phyloP scores from a whole-genome alignment of 2,888 invertebrate genomes.

The Chelonus formosanus region DNA sequence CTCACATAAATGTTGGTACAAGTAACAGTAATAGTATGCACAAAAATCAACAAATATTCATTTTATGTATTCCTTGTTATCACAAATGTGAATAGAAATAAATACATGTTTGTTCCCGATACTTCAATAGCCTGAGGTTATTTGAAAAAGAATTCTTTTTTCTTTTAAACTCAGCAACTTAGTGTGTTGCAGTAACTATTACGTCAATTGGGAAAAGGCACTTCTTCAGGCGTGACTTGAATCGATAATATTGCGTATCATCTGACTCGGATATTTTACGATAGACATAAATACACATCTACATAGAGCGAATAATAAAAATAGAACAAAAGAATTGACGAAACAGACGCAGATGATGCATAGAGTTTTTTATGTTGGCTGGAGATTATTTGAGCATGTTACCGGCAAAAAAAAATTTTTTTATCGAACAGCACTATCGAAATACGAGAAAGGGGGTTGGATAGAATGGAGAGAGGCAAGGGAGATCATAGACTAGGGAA shows the following conservation, averaged over 20 bases:
- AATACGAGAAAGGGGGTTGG: too few relatives aligned
- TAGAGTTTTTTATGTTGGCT: too few relatives aligned
- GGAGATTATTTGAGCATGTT: too few relatives aligned
- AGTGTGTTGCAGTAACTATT: slow-evolving; percentile 3
- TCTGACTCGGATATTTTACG: neutral
- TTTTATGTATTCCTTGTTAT: slow-evolving; percentile 18
- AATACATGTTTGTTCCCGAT: slow-evolving; percentile 12
- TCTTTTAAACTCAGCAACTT: neutral
- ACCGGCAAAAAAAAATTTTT: too few relatives aligned
- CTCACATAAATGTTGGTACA: too few relatives aligned
- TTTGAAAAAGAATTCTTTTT: neutral
- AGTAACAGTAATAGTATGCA: neutral
- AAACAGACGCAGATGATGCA: too few relatives aligned
- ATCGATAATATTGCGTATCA: slow-evolving; percentile 13
- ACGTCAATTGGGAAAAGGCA: slow-evolving; percentile 11
- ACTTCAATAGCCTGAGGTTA: slow-evolving; percentile 4
- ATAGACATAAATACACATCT: neutral
- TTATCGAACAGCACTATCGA: too few relatives aligned
- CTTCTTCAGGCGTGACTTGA: slow-evolving; percentile 15
- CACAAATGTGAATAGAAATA: slow-evolving; percentile 17
- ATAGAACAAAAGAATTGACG: too few relatives aligned
- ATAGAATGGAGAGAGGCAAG: too few relatives aligned
- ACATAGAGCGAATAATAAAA: too few relatives aligned
- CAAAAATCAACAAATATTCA: slow-evolving; percentile 19
- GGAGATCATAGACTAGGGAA: slow-evolving; percentile 13